These are phyloP conservation scores for Smutsia temminckii DNA, from an alignment of 2,797 vertebrate genomes.

Conservation along the genomic window DNA sequence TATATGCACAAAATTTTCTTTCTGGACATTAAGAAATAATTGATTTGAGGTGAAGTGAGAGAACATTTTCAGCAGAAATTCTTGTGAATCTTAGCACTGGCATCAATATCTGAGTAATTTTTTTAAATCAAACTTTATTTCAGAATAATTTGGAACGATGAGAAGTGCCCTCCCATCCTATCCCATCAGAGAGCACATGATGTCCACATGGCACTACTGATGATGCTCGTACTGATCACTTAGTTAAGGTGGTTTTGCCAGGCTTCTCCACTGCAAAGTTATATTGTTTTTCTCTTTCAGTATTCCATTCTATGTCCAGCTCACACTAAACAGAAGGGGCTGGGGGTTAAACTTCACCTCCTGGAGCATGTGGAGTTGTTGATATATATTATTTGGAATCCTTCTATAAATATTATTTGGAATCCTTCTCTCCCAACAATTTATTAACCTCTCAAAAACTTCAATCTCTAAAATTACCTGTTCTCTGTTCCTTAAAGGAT, in stretches of 20 bases:
- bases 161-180: neutral
- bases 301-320: neutral
- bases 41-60: neutral
- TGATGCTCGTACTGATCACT: neutral
- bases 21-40: neutral
- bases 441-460: neutral
- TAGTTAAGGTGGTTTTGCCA: neutral
- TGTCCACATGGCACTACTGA: neutral
- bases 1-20: neutral
- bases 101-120: neutral
- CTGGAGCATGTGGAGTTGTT: neutral
- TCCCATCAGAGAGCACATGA: neutral
- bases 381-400: neutral
- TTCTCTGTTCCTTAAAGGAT: neutral
- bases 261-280: neutral
- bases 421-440: neutral
- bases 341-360: neutral
- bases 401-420: neutral
- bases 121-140: neutral
- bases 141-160: neutral
- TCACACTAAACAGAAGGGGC: neutral
- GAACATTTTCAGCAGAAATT: neutral
- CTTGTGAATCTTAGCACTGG: neutral
- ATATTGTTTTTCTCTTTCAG: neutral
- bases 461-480: neutral